Conservation (phyloP, 2,888 invertebrate species). For the Cephus nigrinus region DNA sequence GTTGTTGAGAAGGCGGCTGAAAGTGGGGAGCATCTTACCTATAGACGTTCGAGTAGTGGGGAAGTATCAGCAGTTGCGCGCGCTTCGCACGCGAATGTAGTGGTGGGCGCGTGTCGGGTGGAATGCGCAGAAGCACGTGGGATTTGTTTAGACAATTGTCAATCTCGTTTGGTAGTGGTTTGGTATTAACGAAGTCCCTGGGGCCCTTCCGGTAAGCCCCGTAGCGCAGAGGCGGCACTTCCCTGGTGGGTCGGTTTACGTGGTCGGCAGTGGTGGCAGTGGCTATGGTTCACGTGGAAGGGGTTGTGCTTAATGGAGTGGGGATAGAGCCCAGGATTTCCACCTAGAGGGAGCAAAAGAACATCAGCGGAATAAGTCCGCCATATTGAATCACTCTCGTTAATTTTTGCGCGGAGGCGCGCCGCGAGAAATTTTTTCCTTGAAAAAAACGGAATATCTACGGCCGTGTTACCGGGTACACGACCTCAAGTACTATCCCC, state of each 20-base stretch:
- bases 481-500: not conserved
- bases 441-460: not conserved
- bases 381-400: slow-evolving; percentile 73
- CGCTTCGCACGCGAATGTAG: not conserved
- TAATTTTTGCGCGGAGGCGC: slow-evolving; percentile 69
- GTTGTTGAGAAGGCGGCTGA: slow-evolving; percentile 3
- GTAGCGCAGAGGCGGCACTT: slow-evolving; percentile 43
- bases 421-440: slow-evolving; percentile 52
- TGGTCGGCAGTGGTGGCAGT: slow-evolving; percentile 5
- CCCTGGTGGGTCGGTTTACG: slow-evolving; percentile 29
- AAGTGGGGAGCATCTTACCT: not conserved
- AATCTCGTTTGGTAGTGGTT: slow-evolving; percentile 23
- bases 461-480: not conserved
- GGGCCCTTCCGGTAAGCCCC: slow-evolving; percentile 53
- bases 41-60: not conserved
- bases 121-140: slow-evolving; percentile 48
- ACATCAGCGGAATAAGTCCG: slow-evolving; percentile 65
- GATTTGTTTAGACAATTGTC: slow-evolving; percentile 48
- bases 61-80: not conserved
- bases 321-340: slow-evolving; percentile 26
- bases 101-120: slow-evolving; percentile 2
- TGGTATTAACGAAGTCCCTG: slow-evolving; percentile 53
- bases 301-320: slow-evolving; percentile 38
- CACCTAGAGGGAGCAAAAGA: not conserved
- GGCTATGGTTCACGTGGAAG: slow-evolving; percentile 1